Percentiles rank a stretch among this genome's conserved stretches.
Evolutionary conservation across 2,888 invertebrate genomes (phyloP).

Genomic region (Tinea semifulvella): DNA sequence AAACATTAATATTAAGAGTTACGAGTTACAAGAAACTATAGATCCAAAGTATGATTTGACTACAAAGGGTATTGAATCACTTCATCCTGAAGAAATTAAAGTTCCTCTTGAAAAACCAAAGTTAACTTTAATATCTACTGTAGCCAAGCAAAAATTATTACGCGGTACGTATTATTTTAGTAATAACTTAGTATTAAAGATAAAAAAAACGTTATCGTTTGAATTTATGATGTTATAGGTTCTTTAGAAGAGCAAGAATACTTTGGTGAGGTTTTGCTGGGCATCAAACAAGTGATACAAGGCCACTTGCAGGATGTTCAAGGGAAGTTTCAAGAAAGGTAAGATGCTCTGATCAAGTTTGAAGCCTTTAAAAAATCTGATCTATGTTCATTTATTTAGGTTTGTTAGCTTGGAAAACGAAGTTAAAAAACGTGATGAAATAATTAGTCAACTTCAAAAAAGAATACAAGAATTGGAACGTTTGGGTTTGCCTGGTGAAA

Average conservation of each 20-base stretch:
- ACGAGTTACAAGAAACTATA: conserved; percentile 35
- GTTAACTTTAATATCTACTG: conserved; percentile 63
- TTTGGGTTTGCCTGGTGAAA: conserved; percentile 32
- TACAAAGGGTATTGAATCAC: conserved; percentile 27
- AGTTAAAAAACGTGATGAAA: conserved; percentile 81
- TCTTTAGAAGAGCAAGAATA: conserved; percentile 81
- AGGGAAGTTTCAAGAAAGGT: conserved; percentile 73
- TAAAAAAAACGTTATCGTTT: not conserved
- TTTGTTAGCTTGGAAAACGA: conserved; percentile 82
- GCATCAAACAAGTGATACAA: conserved; percentile 84
- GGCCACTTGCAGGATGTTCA: conserved; percentile 76
- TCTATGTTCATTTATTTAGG: conserved; percentile 32
- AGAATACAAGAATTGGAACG: conserved; percentile 75
- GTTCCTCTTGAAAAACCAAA: conserved; percentile 66
- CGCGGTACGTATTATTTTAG: conserved; percentile 46
- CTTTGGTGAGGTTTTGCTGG: conserved; percentile 80
- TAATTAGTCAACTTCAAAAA: conserved; percentile 79
- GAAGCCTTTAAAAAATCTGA: not conserved
- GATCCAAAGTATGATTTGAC: conserved; percentile 44
- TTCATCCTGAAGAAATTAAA: conserved; percentile 61
- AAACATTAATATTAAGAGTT: conserved; percentile 38
- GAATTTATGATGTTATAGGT: conserved; percentile 46
- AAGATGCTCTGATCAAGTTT: conserved; percentile 17
- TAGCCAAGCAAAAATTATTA: conserved; percentile 67
- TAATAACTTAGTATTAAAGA: not conserved